A percentile compares a stretch with the other conserved stretches of the same genome.
These are phyloP conservation scores for Sebastes kiyomatsui DNA, from an alignment of 2,797 vertebrate genomes.

Conservation along the genomic window DNA sequence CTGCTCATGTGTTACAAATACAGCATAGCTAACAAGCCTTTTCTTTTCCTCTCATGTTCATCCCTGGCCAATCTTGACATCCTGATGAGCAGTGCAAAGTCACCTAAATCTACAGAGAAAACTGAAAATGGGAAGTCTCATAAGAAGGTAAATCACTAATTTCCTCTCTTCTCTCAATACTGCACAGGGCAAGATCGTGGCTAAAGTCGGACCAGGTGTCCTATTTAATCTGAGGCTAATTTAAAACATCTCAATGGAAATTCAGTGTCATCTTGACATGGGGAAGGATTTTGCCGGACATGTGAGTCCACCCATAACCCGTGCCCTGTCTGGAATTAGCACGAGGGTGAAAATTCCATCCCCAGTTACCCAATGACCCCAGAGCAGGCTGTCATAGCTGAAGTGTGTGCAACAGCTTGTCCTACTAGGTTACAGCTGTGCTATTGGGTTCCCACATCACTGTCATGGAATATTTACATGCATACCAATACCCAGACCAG, in stretches of 20 bases:
- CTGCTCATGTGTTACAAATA: neutral
- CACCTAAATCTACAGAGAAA: conserved; percentile 53
- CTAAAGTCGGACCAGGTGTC: neutral
- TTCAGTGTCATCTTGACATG: neutral
- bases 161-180: neutral
- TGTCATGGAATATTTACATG: neutral
- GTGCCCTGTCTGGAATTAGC: conserved; percentile 4
- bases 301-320: neutral
- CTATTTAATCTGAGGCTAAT: neutral
- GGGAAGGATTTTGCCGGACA: neutral
- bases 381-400: neutral
- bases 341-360: neutral
- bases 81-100: conserved; percentile 53
- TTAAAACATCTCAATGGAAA: conserved; percentile 5
- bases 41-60: neutral
- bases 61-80: neutral
- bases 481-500: neutral
- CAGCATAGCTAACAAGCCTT: neutral
- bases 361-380: conserved; percentile 30
- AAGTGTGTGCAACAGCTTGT: conserved; percentile 2
- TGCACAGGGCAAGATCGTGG: neutral
- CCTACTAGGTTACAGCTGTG: neutral
- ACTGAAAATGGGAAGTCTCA: conserved; percentile 40
- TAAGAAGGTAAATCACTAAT: conserved; percentile 69
- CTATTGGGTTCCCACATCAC: neutral